Evolutionary conservation across 2,888 invertebrate genomes (phyloP), one percentile per base, ranked within the genome.

Genomic region (Boloria selene): DNA sequence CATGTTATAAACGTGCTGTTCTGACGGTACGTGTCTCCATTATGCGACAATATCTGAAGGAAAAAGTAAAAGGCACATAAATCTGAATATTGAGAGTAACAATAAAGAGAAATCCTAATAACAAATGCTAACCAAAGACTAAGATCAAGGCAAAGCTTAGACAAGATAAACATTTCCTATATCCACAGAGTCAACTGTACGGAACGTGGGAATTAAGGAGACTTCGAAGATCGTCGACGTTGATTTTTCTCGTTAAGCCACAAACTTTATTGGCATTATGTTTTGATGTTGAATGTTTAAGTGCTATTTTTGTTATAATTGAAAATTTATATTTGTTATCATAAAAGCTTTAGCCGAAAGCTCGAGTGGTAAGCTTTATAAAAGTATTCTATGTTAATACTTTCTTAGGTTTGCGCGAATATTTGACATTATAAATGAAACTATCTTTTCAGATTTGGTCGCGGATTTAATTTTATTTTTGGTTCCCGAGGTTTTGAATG

Each of bases 111-210:
- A 49, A 47, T 59, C 49, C 14, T 49, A 59, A 49, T 59, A 59
- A 47, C 7, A 59, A 59, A 49, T 13, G 14, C 49, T 17, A 49
- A 49, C 14, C n/a, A 47, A 58, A 58, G 16, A 10, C 47, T 31
- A 14, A 49, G 38, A 16, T 51, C 45, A 6, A 22, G 18, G 51
- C 17, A 13, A 26, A 52, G 50, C 50, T 45, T 58, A 65, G 65
- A 64, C 49, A 64, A 67, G 67, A 65, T 61, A 68, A 68, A 68
- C 62, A 62, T 65, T 52, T 44, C 56, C 62, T 58, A 51, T 49
- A 54, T 42, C 50, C 55, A 42, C 61, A 52, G 13, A 60, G 51
- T 51, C 44, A 67, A 51, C 64, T 52, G 49, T 17, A 65, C 44
- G 52, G 56, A 52, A 68, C 65, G 56, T 52, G 58, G 65, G 44